Evolutionary conservation across 2,888 invertebrate genomes (phyloP).

Genomic region (Tipula vernalis): DNA sequence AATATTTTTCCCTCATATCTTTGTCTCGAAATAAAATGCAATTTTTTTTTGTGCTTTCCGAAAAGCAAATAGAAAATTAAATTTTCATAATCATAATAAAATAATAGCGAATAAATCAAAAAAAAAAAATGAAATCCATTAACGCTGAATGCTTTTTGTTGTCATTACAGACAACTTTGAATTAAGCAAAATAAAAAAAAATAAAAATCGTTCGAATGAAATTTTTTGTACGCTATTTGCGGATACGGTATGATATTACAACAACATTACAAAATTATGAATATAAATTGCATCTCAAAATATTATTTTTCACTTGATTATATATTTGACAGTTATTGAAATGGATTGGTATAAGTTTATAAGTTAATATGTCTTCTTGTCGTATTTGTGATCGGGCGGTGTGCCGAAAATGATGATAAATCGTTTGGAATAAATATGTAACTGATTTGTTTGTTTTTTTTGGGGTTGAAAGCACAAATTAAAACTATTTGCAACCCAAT

Average conservation of each 20-base stretch:
- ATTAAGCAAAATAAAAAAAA: not conserved
- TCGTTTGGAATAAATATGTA: not conserved
- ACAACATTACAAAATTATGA: not conserved
- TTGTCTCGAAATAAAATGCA: not conserved
- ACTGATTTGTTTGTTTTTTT: not conserved
- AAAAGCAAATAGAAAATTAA: not conserved
- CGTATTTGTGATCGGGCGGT: not conserved
- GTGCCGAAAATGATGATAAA: not conserved
- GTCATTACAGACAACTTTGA: not conserved
- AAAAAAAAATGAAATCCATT: not conserved
- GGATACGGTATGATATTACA: not conserved
- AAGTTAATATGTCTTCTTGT: not conserved
- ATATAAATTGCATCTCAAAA: not conserved
- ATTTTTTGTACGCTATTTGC: not conserved
- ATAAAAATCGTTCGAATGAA: not conserved
- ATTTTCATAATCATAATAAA: not conserved
- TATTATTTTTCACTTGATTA: not conserved
- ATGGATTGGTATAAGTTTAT: not conserved
- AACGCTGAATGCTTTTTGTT: not conserved
- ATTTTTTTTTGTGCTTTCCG: not conserved
- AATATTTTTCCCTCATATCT: not conserved
- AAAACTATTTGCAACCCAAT: not conserved
- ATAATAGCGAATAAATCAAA: not conserved
- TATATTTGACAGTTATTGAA: not conserved
- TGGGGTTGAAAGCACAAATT: not conserved